These are phyloP conservation scores for Xylocampa areola DNA, from an alignment of 2,888 invertebrate genomes.

Conservation along the genomic window DNA sequence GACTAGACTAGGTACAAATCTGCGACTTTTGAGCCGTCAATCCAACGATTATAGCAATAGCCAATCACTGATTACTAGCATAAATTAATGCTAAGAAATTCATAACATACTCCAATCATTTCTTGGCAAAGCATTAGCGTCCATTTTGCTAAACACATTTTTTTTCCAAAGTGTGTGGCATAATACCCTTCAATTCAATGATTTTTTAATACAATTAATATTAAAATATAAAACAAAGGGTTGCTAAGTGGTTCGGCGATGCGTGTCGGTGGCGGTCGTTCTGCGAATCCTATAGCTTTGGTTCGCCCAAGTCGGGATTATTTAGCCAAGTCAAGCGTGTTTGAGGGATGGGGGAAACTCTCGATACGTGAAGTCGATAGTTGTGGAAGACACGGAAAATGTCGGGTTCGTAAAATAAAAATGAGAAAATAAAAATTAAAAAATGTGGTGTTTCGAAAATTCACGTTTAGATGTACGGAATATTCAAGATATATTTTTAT, in stretches of 20 bases:
- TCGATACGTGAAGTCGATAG: constrained; percentile 37
- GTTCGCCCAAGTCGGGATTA: constrained; percentile 72
- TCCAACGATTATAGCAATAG: too few relatives aligned
- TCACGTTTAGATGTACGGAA: too few relatives aligned
- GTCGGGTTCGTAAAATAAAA: not conserved
- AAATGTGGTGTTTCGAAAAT: too few relatives aligned
- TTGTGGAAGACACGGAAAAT: too few relatives aligned
- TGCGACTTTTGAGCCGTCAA: too few relatives aligned
- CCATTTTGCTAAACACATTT: not conserved
- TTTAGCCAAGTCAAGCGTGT: constrained; percentile 79
- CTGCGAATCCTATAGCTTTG: constrained; percentile 79
- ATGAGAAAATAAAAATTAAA: not conserved
- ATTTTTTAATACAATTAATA: constrained; percentile 63
- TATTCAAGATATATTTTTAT: too few relatives aligned
- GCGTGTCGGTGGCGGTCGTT: constrained; percentile 72
- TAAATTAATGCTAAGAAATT: too few relatives aligned
- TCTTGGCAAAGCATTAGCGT: not conserved
- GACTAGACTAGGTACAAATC: too few relatives aligned
- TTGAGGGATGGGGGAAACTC: constrained; percentile 49
- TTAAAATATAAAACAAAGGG: constrained; percentile 63
- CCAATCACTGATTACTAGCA: too few relatives aligned
- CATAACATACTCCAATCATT: not conserved
- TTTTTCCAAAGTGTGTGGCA: constrained; percentile 35
- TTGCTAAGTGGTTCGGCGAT: constrained; percentile 71
- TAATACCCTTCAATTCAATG: constrained; percentile 30